These are phyloP conservation scores for Gallinago undulata DNA, from an alignment of 2,113 vertebrate genomes.

Conservation along the genomic window DNA sequence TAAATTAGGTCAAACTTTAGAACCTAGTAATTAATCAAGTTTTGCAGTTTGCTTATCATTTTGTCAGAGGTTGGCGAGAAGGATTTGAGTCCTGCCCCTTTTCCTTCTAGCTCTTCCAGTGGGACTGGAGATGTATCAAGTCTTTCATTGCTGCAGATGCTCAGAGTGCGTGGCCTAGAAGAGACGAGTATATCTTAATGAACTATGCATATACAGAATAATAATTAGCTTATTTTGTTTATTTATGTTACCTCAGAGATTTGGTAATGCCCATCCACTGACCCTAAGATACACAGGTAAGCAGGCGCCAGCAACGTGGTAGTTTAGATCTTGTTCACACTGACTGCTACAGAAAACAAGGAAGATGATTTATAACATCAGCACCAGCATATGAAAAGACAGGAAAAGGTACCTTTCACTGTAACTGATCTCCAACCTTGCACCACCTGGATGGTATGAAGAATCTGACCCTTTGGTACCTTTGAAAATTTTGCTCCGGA, in stretches of 20 bases:
- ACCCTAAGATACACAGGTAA: neutral
- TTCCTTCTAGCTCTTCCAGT: neutral
- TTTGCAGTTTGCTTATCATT: neutral
- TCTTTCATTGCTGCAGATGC: neutral
- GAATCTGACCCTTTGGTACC: neutral
- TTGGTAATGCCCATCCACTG: neutral
- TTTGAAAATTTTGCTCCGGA: neutral
- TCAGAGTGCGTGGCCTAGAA: neutral
- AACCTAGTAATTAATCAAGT: neutral
- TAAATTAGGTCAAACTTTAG: neutral
- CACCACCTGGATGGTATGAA: neutral
- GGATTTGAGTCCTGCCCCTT: neutral
- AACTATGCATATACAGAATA: neutral
- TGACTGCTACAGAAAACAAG: neutral
- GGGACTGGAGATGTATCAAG: neutral
- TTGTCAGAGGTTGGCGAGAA: neutral
- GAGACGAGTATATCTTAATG: neutral
- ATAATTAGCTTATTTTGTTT: neutral
- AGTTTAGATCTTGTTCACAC: neutral
- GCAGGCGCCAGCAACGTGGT: neutral
- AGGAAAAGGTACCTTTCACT: neutral
- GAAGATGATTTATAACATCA: neutral
- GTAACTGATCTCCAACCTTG: neutral
- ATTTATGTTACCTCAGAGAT: neutral
- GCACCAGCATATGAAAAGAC: neutral